Percentiles rank a stretch among this genome's conserved stretches.
phyloP scores from a whole-genome alignment of 2,797 vertebrate species.

The Bovichtus diacanthus region DNA sequence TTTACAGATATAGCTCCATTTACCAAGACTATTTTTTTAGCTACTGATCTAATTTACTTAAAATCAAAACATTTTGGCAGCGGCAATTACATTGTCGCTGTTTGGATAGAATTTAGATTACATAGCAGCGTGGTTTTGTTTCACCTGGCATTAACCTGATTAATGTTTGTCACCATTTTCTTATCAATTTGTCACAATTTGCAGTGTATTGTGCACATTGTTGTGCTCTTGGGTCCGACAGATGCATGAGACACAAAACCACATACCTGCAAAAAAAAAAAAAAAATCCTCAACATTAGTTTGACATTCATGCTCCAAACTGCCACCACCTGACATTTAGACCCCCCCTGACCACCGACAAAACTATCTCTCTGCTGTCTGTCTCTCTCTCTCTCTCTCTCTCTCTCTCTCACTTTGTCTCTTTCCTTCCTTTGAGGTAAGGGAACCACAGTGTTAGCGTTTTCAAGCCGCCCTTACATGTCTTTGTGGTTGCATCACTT shows the following conservation, averaged over 20 bases:
- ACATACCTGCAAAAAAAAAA: slow-evolving; percentile 41
- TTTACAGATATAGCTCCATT: slow-evolving; percentile 95
- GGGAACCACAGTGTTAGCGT: slow-evolving; percentile 67
- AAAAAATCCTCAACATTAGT: slow-evolving; percentile 29
- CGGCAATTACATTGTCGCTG: slow-evolving; percentile 90
- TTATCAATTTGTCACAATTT: neutral
- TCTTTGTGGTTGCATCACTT: slow-evolving; percentile 79
- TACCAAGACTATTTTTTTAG: slow-evolving; percentile 88
- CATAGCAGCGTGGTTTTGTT: slow-evolving; percentile 13
- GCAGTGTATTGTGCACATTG: neutral
- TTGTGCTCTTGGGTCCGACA: neutral
- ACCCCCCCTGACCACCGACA: slow-evolving; percentile 66
- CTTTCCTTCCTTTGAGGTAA: slow-evolving; percentile 76
- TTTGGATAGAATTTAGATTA: slow-evolving; percentile 66
- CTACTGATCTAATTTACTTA: slow-evolving; percentile 95
- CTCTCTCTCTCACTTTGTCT: slow-evolving; percentile 47
- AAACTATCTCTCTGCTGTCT: slow-evolving; percentile 43
- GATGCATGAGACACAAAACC: slow-evolving; percentile 44
- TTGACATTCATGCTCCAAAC: slow-evolving; percentile 70
- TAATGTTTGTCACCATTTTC: neutral
- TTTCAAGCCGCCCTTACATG: slow-evolving; percentile 62
- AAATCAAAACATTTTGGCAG: slow-evolving; percentile 94
- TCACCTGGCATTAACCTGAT: slow-evolving; percentile 26
- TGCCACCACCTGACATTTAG: slow-evolving; percentile 77
- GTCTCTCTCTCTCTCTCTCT: slow-evolving; percentile 9